Evolutionary conservation across 1,140 invertebrate genomes (phyloP).

Genomic region (Philopotamus ludificatus): DNA sequence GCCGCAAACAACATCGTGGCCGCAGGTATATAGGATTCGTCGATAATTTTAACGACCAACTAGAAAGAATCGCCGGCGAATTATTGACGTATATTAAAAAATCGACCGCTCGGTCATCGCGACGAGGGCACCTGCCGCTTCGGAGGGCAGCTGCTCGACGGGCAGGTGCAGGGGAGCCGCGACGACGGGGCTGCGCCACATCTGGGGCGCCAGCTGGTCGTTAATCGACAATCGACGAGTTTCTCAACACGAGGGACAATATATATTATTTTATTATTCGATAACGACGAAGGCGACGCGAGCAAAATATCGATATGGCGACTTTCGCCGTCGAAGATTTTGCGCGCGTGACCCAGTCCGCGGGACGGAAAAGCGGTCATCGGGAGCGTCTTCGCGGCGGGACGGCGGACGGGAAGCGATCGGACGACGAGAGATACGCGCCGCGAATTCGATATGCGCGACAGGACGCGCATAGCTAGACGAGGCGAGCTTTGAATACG

Average conservation of each 20-base stretch:
- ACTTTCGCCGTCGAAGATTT: not conserved
- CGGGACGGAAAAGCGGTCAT: not conserved
- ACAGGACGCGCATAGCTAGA: too few species aligned
- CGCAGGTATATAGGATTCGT: too few species aligned
- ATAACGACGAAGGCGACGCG: not conserved
- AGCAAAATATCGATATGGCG: not conserved
- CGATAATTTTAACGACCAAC: too few species aligned
- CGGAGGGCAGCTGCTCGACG: conserved; percentile 14
- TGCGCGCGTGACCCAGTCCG: not conserved
- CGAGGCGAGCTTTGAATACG: too few species aligned
- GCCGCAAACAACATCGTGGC: too few species aligned
- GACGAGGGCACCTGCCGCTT: not conserved
- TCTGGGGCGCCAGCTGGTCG: conserved; percentile 13
- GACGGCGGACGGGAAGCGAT: not conserved
- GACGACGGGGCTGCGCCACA: conserved; percentile 10
- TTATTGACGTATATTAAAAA: too few species aligned
- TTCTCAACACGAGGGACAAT: too few species aligned
- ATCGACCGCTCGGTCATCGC: not conserved
- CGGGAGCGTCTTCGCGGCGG: not conserved
- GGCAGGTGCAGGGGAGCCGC: conserved; percentile 1
- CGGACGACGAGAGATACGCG: conserved; percentile 2
- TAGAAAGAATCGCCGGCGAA: too few species aligned
- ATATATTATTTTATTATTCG: too few species aligned
- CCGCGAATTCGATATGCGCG: not conserved
- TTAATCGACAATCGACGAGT: too few species aligned